Percentiles rank a stretch among this genome's conserved stretches.
phyloP scores from a whole-genome alignment of 2,113 vertebrate species.

The Rhabdomys dilectus region DNA sequence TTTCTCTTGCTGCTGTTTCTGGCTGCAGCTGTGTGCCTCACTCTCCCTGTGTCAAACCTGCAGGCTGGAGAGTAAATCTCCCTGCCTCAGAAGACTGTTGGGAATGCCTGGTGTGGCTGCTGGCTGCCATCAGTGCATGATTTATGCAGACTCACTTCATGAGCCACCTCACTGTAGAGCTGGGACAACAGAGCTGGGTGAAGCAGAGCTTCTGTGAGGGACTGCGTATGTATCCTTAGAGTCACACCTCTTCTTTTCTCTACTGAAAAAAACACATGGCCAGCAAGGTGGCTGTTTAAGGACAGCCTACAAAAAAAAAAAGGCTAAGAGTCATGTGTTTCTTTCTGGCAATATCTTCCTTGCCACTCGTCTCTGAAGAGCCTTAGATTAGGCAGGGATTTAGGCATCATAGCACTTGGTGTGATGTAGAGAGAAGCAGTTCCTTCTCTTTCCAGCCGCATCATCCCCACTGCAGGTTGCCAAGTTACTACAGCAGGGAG shows the following conservation, averaged over 20 bases:
- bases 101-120: background rate
- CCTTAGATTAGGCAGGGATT: background rate
- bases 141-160: background rate
- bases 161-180: background rate
- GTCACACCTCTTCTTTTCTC: background rate
- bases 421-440: fast-evolving
- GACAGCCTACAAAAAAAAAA: fast-evolving
- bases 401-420: fast-evolving
- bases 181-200: background rate
- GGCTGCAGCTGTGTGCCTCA: too few species aligned
- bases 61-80: background rate
- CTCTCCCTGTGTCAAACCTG: background rate
- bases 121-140: background rate
- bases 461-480: background rate
- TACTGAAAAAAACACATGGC: background rate
- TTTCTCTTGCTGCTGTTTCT: background rate
- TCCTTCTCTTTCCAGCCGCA: fast-evolving
- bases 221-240: background rate
- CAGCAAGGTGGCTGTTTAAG: background rate
- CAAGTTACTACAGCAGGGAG: background rate
- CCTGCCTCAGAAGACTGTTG: background rate
- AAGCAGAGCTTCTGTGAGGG: background rate
- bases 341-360: background rate
- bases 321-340: background rate
- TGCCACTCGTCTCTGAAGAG: background rate